Base-by-base conservation (phyloP, 2,113 vertebrate genomes). In the Saguinus imperator region DNA sequence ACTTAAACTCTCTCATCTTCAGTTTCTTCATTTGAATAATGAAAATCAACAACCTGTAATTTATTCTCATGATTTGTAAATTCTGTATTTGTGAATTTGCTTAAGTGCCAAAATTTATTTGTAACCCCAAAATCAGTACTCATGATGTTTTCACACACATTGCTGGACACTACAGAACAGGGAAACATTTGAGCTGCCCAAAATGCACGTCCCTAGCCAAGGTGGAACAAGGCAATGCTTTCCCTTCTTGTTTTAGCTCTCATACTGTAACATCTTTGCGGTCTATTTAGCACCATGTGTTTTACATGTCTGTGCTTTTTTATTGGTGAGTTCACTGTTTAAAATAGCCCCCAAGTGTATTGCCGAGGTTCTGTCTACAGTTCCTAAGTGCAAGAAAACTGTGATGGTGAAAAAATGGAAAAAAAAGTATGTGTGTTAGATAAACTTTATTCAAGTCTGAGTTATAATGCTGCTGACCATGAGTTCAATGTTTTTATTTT, bases 351-450 rank as follows among this genome's bases (percentile, higher is more conserved):
- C 72, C 48, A 81, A 92, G 23, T 18, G 40, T 85, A 85, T 76
- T 43, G 35, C 18, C 18, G 27, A 95, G 92, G 80, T 37, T 86
- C 20, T 48, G 14, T 66, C 84, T 58, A 27, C 23, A 92, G 13
- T 89, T 89, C 29, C 29, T 72, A 94, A 92, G 66, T 86, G 32
- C 27, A 77, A 70, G 14, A 92, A 94, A 77, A 55, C 37, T 72
- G 13, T 55, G 57, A 32, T 12, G 35, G 52, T 79, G 45, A 91
- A 73, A 73, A 73, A 52, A 35, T 17, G 29, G 64, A 66, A 66
- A 66, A 66, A 57, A 66, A 66, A 6, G 35, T n/a, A 3, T 29
- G 32, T 73, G 32, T 40, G 7, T 61, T 66, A 76, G 48, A 82
- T 66, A 76, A 21, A 57, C 58, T 61, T 61, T 10, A 61, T 61